phyloP scores from a whole-genome alignment of 2,888 invertebrate genomes.

The Drosophila seclusa region DNA sequence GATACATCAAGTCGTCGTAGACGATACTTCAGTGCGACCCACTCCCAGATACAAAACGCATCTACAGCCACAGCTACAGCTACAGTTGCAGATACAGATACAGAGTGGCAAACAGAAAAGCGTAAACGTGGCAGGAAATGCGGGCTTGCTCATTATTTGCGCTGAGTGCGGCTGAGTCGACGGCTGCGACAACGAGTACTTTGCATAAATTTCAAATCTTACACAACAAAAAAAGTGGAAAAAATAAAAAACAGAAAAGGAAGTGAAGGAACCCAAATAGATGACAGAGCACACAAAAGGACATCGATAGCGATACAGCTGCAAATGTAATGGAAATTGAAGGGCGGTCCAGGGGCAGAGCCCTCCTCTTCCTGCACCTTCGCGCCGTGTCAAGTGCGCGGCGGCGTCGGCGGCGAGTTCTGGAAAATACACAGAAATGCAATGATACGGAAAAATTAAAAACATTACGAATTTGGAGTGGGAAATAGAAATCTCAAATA shows the following conservation, averaged over 20 bases:
- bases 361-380: conserved; percentile 54
- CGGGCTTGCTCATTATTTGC: conserved; percentile 81
- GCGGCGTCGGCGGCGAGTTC: conserved; percentile 20
- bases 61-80: conserved; percentile 41
- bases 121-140: conserved; percentile 79
- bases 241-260: conserved; percentile 39
- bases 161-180: conserved; percentile 74
- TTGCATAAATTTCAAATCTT: conserved; percentile 80
- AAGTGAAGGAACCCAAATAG: conserved; percentile 59
- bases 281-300: conserved; percentile 79
- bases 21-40: conserved; percentile 58
- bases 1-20: conserved; percentile 76
- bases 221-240: conserved; percentile 26
- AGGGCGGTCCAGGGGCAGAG: conserved; percentile 55
- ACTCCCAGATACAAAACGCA: conserved; percentile 49
- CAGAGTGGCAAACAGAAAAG: conserved; percentile 43
- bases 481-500: conserved; percentile 53
- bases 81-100: conserved; percentile 57
- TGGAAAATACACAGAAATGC: conserved; percentile 62
- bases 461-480: conserved; percentile 63
- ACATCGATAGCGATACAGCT: conserved; percentile 80
- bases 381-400: conserved; percentile 73
- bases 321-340: conserved; percentile 80
- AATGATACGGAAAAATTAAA: conserved; percentile 81
- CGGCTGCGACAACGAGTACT: conserved; percentile 71